Conservation (phyloP, 2,888 invertebrate genomes). For the Boloria euphrosyne region DNA sequence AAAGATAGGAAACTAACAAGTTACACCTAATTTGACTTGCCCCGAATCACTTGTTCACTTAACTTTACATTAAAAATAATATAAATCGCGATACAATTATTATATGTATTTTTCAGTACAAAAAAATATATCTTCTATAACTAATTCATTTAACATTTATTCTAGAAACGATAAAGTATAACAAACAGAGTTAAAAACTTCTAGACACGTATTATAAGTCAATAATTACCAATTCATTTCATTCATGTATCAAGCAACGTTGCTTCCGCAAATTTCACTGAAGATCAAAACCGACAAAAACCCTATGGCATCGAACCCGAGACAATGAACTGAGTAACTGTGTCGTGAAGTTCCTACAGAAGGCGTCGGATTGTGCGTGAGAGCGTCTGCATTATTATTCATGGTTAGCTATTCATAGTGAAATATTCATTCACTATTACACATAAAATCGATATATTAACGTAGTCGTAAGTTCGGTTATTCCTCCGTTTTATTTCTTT, state of each 20-base stretch:
- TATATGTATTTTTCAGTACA: too few relatives aligned
- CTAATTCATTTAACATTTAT: too few relatives aligned
- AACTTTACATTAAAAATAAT: not conserved
- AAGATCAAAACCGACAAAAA: slow-evolving; percentile 64
- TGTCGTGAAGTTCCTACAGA: slow-evolving; percentile 42
- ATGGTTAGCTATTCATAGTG: slow-evolving; percentile 16
- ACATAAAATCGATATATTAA: not conserved
- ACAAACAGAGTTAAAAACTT: not conserved
- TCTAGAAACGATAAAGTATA: too few relatives aligned
- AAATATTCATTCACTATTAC: slow-evolving; percentile 11
- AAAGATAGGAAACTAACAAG: not conserved
- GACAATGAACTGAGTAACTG: slow-evolving; percentile 59
- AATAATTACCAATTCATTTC: slow-evolving; percentile 21
- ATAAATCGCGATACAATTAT: not conserved
- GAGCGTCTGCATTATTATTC: slow-evolving; percentile 35
- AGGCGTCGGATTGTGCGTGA: slow-evolving; percentile 27
- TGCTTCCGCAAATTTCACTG: slow-evolving; percentile 60
- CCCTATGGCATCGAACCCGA: slow-evolving; percentile 49
- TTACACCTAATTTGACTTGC: not conserved
- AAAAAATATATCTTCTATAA: too few relatives aligned
- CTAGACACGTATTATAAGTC: not conserved
- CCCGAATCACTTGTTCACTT: not conserved
- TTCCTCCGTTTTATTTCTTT: too few relatives aligned
- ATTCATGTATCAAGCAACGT: slow-evolving; percentile 31
- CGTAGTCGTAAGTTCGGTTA: too few relatives aligned